Evolutionary conservation across 2,888 invertebrate genomes (phyloP).

Genomic region (Apamea monoglypha): DNA sequence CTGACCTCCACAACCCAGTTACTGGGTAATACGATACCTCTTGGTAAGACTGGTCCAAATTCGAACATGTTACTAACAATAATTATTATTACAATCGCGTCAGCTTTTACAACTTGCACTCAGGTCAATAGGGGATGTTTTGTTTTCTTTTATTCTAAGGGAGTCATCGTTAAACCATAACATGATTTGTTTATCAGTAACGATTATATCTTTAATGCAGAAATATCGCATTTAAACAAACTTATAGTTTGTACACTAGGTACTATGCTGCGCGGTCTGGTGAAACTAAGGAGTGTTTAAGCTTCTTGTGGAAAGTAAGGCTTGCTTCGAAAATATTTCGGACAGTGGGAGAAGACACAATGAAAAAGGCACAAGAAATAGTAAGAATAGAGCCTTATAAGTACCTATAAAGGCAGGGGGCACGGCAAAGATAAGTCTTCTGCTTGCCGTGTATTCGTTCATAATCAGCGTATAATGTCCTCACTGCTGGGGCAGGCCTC

Average conservation of each 20-base stretch:
- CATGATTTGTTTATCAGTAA: conserved; percentile 45
- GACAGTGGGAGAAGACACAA: background rate
- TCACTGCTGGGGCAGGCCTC: background rate
- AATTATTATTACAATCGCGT: background rate
- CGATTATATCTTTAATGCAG: conserved; percentile 13
- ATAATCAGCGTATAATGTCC: background rate
- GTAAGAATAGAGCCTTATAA: background rate
- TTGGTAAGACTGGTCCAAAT: background rate
- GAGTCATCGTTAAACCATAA: conserved; percentile 22
- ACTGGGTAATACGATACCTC: no score
- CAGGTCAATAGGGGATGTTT: conserved; percentile 33
- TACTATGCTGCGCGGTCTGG: no score
- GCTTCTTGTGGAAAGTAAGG: background rate
- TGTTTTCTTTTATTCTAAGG: conserved; percentile 34
- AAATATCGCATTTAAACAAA: conserved; percentile 16
- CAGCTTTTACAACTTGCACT: conserved; percentile 36
- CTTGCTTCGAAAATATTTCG: background rate
- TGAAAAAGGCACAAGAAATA: background rate
- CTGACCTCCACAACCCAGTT: no score
- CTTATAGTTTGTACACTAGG: background rate
- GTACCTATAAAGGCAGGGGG: background rate
- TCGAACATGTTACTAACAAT: background rate
- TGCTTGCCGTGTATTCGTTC: background rate
- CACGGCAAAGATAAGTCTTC: background rate
- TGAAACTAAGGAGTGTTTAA: background rate